Conservation (phyloP, 2,797 vertebrate genomes). For the Cyclopterus lumpus region DNA sequence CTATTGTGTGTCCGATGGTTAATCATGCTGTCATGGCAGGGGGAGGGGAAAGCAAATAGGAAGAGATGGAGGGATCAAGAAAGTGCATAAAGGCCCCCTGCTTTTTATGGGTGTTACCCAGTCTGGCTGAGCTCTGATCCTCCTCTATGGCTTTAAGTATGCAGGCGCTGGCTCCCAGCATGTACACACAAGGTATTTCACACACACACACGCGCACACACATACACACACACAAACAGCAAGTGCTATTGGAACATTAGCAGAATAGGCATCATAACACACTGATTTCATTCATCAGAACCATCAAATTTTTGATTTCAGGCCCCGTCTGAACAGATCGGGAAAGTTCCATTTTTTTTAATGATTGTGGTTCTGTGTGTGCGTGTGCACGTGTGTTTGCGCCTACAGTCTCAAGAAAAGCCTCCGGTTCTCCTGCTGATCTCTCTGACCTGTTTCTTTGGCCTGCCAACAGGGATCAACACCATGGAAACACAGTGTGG, state of each 20-base stretch:
- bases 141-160: constrained; percentile 40
- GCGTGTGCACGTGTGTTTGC: neutral
- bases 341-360: neutral
- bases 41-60: constrained; percentile 71
- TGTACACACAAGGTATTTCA: constrained; percentile 38
- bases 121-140: constrained; percentile 66
- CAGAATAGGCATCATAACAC: neutral
- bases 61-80: constrained; percentile 71
- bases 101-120: constrained; percentile 72
- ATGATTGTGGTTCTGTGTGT: neutral
- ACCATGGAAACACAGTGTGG: constrained; percentile 6
- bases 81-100: constrained; percentile 76
- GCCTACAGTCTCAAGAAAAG: neutral
- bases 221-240: constrained; percentile 8
- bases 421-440: neutral
- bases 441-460: constrained; percentile 4
- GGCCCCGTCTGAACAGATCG: neutral
- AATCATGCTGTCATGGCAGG: constrained; percentile 83
- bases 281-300: neutral
- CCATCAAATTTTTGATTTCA: neutral
- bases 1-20: constrained; percentile 83
- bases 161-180: constrained; percentile 47
- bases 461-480: constrained; percentile 11
- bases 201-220: constrained; percentile 17
- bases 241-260: neutral